Evolutionary conservation across 2,113 vertebrate genomes (phyloP).

Genomic region (Vicugna pacos): DNA sequence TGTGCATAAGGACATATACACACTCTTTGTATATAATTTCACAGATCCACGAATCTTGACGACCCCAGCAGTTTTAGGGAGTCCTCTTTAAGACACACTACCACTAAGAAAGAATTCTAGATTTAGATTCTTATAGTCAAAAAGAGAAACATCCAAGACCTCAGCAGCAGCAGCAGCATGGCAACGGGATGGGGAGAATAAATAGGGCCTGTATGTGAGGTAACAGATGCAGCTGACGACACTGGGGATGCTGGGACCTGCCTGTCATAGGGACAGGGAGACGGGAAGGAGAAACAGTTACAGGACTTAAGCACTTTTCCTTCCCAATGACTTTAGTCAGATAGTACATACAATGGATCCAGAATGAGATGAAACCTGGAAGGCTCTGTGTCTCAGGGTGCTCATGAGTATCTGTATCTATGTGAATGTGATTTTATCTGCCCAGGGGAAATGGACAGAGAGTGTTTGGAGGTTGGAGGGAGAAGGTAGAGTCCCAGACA

Average conservation of each 20-base stretch:
- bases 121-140: background rate
- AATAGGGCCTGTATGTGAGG: background rate
- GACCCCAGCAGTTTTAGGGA: background rate
- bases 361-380: background rate
- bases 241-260: background rate
- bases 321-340: background rate
- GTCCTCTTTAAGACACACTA: background rate
- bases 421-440: background rate
- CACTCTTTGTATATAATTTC: background rate
- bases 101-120: background rate
- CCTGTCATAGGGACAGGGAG: background rate
- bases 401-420: background rate
- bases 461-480: background rate
- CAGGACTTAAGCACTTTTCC: background rate
- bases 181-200: background rate
- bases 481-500: background rate
- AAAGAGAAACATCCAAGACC: background rate
- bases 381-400: background rate
- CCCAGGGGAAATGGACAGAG: background rate
- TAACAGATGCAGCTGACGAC: background rate
- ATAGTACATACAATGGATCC: background rate
- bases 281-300: background rate
- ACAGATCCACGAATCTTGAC: background rate
- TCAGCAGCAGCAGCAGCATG: background rate
- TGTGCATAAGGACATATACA: background rate